phyloP scores from a whole-genome alignment of 2,888 invertebrate genomes.

The Eucriotettix oculatus region DNA sequence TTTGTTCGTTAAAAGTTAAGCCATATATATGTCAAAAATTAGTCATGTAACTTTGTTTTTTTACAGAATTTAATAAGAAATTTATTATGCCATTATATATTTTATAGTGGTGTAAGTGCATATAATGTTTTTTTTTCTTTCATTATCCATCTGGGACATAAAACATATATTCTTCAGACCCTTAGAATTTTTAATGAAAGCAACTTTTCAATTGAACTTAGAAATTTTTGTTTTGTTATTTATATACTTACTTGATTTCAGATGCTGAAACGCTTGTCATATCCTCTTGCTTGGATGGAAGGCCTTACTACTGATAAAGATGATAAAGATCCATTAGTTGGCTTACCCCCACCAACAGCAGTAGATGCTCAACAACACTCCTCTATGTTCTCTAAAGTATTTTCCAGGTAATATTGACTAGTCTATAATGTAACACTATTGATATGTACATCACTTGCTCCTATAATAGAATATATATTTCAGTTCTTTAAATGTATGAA shows the following conservation, averaged over 20 bases:
- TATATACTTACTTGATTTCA: conserved; percentile 25
- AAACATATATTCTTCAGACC: too few species aligned
- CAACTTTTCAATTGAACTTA: background rate
- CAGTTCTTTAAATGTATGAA: background rate
- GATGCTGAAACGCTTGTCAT: conserved; percentile 84
- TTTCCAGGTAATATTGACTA: conserved; percentile 55
- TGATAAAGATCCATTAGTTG: conserved; percentile 26
- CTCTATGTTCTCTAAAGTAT: conserved; percentile 80
- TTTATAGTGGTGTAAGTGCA: background rate
- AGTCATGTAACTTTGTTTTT: too few species aligned
- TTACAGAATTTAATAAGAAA: background rate
- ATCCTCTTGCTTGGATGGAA: conserved; percentile 84
- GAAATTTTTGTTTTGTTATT: background rate
- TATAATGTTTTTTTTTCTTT: background rate
- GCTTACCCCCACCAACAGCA: conserved; percentile 16
- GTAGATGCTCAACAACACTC: conserved; percentile 30
- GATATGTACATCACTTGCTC: conserved; percentile 1
- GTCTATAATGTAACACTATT: background rate
- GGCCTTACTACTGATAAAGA: conserved; percentile 64
- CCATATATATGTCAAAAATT: too few species aligned
- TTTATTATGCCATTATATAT: background rate
- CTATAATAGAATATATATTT: background rate
- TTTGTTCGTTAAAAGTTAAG: too few species aligned
- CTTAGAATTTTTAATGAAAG: too few species aligned
- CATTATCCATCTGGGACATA: background rate